phyloP scores from a whole-genome alignment of 2,797 vertebrate genomes.

The Lepus oiostolus region DNA sequence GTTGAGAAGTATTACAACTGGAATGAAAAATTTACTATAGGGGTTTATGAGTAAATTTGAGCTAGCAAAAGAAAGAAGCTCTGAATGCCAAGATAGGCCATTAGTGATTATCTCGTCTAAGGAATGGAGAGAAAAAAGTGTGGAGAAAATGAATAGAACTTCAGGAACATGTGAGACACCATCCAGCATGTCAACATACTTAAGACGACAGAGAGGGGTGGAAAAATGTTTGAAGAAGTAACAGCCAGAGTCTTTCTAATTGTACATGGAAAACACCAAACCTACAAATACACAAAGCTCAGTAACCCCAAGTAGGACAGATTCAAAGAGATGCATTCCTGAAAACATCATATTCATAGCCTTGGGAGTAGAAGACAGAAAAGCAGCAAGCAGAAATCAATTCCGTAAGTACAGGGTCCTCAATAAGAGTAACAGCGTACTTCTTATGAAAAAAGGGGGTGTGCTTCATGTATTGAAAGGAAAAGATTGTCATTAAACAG shows the following conservation, averaged over 20 bases:
- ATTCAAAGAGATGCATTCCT: not conserved
- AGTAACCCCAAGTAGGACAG: not conserved
- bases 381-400: not conserved
- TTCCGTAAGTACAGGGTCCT: not conserved
- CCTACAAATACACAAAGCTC: not conserved
- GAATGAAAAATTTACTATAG: not conserved
- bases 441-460: not conserved
- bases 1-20: not conserved
- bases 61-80: too few species aligned
- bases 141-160: not conserved
- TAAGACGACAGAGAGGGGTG: not conserved
- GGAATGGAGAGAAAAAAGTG: not conserved
- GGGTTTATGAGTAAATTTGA: too few species aligned
- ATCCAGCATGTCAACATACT: not conserved
- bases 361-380: not conserved
- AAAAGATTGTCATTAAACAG: not conserved
- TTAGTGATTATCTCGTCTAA: not conserved
- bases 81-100: not conserved
- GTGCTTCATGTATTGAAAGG: not conserved
- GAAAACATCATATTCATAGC: not conserved
- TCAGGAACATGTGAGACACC: not conserved
- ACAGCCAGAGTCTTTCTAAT: not conserved
- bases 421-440: not conserved
- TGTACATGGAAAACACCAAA: not conserved
- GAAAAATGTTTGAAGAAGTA: not conserved